Base-by-base conservation (phyloP, 2,797 vertebrate genomes). In the Natrix natrix region DNA sequence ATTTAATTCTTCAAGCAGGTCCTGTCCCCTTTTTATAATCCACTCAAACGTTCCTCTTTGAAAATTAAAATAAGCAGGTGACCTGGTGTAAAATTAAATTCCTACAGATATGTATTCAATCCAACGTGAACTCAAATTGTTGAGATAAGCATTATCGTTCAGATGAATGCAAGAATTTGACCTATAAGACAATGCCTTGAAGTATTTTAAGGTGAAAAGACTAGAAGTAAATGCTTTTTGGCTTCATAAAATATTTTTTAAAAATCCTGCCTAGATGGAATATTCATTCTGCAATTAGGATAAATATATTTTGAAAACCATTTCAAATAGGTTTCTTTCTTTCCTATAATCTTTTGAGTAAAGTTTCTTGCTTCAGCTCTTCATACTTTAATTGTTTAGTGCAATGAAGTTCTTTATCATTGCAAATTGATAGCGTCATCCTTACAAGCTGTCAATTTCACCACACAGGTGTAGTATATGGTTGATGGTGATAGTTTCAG, bases 331-430 rank as follows among this genome's bases (percentile, higher is more conserved):
- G 88, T 92, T 94, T 92, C 28, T 90, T 89, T 92, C 52, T 86
- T 90, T 93, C 78, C 87, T 95, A 93, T 78, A 43, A 78, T 69
- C 69, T 90, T 87, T 78, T 94, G 91, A 88, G 94, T 91, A 94
- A 90, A 96, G 22, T 59, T 87, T 1, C 24, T 93, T 94, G 22
- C 94, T 95, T 93, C 88, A 92, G 87, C 63, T 90, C 96, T 37
- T 95, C 87, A 88, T 91, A 59, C 93, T 95, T 94, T 66, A 93
- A 92, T 88, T 90, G 95, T 96, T 96, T 96, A 78, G 93, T 93
- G 91, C 52, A 94, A 74, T 93, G 52, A 60, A 95, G 54, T 57
- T 48, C 91, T 93, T 92, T 83, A 87, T 86, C 94, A 91, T 87
- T 95, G 93, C 94, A 91, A 28, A 22, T 2, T 91, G 93, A 92